These are phyloP conservation scores for Lepidocolaptes lacrymiger DNA, from an alignment of 2,797 vertebrate species.

Conservation along the genomic window DNA sequence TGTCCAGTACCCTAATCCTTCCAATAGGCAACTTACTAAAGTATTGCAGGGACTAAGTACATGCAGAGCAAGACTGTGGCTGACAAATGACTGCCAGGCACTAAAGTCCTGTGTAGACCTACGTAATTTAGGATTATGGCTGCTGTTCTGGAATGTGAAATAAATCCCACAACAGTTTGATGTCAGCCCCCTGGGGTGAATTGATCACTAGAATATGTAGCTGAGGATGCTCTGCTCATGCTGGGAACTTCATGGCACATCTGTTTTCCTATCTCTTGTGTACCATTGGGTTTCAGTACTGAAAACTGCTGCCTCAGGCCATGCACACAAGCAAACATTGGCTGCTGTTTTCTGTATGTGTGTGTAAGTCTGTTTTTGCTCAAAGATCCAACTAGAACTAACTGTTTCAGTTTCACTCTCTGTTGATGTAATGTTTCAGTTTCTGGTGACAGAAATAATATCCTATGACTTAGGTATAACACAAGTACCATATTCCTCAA, in stretches of 20 bases:
- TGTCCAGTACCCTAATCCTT: neutral
- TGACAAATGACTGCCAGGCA: neutral
- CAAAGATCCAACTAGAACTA: neutral
- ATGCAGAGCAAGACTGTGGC: neutral
- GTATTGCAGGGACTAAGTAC: neutral
- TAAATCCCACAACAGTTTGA: neutral
- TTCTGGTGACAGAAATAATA: neutral
- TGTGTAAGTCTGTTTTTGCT: neutral
- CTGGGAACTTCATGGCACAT: neutral
- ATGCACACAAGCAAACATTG: neutral
- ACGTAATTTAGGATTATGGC: neutral
- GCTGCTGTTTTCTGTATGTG: neutral
- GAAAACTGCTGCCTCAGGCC: neutral
- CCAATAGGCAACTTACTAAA: conserved; percentile 19
- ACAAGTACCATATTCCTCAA: accelerated
- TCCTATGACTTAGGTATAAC: neutral
- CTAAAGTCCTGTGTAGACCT: neutral
- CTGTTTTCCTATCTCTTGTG: neutral
- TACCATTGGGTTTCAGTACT: neutral
- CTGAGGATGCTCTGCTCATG: neutral
- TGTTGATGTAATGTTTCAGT: neutral
- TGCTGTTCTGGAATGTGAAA: neutral
- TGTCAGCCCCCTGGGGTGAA: neutral
- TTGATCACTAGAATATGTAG: neutral
- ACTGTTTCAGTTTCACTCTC: neutral